Evolutionary conservation across 1,140 invertebrate genomes (phyloP).

Genomic region (Sitodiplosis mosellana): DNA sequence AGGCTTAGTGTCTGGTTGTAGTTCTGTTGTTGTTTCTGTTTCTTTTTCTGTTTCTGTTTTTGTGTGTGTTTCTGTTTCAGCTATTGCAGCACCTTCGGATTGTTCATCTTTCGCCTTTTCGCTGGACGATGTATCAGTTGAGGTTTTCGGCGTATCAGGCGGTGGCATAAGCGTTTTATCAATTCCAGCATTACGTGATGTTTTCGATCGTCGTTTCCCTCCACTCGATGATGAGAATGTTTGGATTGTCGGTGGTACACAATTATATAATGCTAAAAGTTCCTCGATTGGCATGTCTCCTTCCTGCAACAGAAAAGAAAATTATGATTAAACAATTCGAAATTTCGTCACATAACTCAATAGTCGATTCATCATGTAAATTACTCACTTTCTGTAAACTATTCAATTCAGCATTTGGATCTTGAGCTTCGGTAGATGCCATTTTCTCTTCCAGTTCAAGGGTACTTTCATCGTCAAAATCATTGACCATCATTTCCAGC

Average conservation of each 20-base stretch:
- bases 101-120: constrained; percentile 11
- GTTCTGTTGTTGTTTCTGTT: not conserved
- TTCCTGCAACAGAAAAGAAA: not conserved
- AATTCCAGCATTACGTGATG: no score
- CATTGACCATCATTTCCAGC: constrained; percentile 86
- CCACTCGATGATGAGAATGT: not conserved
- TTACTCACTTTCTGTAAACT: constrained; percentile 60
- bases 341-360: not conserved
- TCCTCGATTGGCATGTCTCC: constrained; percentile 90
- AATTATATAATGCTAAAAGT: constrained; percentile 65
- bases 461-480: constrained; percentile 91
- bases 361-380: not conserved
- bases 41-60: no score
- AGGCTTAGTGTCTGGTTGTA: not conserved
- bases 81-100: not conserved
- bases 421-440: constrained; percentile 58
- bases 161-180: no score
- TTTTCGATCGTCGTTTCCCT: not conserved
- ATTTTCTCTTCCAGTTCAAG: constrained; percentile 91
- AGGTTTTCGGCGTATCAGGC: constrained; percentile 8
- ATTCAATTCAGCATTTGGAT: constrained; percentile 71
- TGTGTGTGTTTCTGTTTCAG: no score
- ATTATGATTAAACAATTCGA: not conserved
- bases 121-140: constrained; percentile 9
- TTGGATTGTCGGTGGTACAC: not conserved